Evolutionary conservation across 1,140 invertebrate genomes (phyloP).

Genomic region (Diploscapter pachys): DNA sequence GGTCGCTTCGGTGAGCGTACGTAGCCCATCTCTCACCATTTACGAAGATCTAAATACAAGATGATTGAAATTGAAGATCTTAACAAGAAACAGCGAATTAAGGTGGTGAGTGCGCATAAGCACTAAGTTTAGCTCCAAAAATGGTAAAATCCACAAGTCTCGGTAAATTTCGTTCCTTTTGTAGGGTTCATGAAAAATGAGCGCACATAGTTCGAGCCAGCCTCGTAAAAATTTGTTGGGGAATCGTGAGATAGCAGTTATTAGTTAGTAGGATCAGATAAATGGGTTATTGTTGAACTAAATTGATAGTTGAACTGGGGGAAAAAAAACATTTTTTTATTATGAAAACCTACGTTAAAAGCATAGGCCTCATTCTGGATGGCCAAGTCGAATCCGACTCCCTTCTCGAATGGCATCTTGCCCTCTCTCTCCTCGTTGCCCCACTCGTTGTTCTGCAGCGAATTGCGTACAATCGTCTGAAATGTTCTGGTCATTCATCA

Average conservation of each 20-base stretch:
- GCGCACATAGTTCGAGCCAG: too few relatives aligned
- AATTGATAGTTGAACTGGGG: too few relatives aligned
- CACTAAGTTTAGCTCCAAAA: too few relatives aligned
- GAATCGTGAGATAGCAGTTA: too few relatives aligned
- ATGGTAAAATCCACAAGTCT: not conserved
- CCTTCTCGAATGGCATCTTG: constrained; percentile 48
- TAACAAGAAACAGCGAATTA: too few relatives aligned
- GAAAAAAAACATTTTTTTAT: too few relatives aligned
- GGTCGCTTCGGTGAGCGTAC: constrained; percentile 33
- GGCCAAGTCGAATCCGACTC: constrained; percentile 55
- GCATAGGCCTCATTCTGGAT: constrained; percentile 55
- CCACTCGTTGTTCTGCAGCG: constrained; percentile 49
- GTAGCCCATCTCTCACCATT: constrained; percentile 36
- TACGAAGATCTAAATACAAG: constrained; percentile 31
- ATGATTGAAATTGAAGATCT: too few relatives aligned
- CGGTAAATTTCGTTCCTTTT: not conserved
- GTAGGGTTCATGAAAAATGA: not conserved
- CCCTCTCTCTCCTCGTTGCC: constrained; percentile 58
- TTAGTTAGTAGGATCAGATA: too few relatives aligned
- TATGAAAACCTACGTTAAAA: constrained; percentile 48
- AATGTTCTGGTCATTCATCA: not conserved
- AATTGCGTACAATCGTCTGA: constrained; percentile 49
- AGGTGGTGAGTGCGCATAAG: too few relatives aligned
- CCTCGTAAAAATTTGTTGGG: too few relatives aligned
- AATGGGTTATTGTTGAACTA: too few relatives aligned